Conservation (phyloP, 2,797 vertebrate genomes). For the Falco naumanni region DNA sequence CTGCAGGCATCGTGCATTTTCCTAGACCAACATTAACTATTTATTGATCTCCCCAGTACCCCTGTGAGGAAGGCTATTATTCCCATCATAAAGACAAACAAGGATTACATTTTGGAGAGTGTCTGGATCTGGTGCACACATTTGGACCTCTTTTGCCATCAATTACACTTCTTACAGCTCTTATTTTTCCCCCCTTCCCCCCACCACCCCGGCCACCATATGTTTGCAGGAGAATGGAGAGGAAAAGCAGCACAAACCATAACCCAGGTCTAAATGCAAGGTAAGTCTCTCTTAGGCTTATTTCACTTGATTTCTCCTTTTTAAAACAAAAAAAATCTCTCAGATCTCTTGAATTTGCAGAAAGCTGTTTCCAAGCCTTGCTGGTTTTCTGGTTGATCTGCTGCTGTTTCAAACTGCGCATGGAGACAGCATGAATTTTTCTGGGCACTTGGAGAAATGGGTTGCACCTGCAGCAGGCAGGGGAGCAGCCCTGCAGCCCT, state of each 20-base stretch:
- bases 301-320: background rate
- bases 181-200: background rate
- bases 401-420: background rate
- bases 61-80: conserved; percentile 51
- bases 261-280: conserved; percentile 4
- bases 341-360: background rate
- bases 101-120: conserved; percentile 50
- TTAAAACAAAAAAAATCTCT: background rate
- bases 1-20: conserved; percentile 15
- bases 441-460: background rate
- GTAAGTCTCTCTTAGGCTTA: background rate
- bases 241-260: conserved; percentile 49
- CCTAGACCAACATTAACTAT: conserved; percentile 58
- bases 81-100: conserved; percentile 51
- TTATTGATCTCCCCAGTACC: conserved; percentile 50
- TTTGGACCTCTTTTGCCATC: conserved; percentile 60
- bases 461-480: background rate
- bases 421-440: background rate
- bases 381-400: background rate
- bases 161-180: conserved; percentile 46
- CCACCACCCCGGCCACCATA: background rate
- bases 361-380: background rate
- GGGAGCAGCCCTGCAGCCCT: background rate
- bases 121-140: conserved; percentile 55
- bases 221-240: conserved; percentile 53